A percentile compares a stretch with the other conserved stretches of the same genome.
Conservation (phyloP, 2,113 vertebrate species). For the Motacilla tschutschensis region DNA sequence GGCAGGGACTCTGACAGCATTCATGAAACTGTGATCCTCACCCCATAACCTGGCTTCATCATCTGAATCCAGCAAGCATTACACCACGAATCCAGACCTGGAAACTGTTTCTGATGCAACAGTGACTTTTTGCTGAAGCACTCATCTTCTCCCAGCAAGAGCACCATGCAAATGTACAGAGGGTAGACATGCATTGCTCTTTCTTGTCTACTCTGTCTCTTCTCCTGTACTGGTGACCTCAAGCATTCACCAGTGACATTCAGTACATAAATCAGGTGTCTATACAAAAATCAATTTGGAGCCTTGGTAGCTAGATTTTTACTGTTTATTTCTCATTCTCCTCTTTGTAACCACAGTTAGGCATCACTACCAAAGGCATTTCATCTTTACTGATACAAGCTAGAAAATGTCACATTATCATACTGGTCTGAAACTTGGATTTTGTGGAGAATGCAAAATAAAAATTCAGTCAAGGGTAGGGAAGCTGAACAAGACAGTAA, state of each 20-base stretch:
- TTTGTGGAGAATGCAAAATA: neutral
- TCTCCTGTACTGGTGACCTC: neutral
- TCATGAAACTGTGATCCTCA: neutral
- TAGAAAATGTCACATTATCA: neutral
- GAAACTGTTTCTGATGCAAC: neutral
- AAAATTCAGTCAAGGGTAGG: neutral
- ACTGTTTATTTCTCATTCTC: neutral
- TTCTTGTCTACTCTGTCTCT: neutral
- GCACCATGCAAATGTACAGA: neutral
- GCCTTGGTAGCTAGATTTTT: neutral
- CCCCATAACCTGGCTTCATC: neutral
- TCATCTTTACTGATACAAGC: neutral
- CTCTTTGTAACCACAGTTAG: neutral
- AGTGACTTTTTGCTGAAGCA: neutral
- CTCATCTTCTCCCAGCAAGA: neutral
- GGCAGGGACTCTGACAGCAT: fast-evolving
- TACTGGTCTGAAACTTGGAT: neutral
- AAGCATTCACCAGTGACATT: neutral
- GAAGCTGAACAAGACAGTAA: neutral
- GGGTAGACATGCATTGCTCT: neutral
- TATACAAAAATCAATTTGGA: neutral
- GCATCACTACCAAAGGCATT: neutral
- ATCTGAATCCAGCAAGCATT: neutral
- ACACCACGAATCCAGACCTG: neutral
- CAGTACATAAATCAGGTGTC: neutral